phyloP scores from a whole-genome alignment of 2,888 invertebrate genomes.

The Drosophila mimica region DNA sequence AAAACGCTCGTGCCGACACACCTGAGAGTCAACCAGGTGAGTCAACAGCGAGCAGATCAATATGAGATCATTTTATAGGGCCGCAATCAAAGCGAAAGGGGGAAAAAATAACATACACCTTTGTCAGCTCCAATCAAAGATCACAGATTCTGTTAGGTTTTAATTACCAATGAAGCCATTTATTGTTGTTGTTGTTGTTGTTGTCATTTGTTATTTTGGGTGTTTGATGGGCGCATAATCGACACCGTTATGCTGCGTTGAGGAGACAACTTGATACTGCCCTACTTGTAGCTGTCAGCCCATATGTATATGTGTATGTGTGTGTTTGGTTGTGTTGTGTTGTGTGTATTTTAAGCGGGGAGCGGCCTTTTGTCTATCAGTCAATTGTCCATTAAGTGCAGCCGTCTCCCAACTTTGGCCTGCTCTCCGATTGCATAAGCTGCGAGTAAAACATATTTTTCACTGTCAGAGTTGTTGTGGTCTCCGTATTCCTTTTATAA shows the following conservation, averaged over 20 bases:
- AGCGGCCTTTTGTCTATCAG: slow-evolving; percentile 53
- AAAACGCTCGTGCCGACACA: slow-evolving; percentile 76
- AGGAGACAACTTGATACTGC: slow-evolving; percentile 40
- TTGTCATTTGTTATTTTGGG: slow-evolving; percentile 30
- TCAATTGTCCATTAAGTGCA: slow-evolving; percentile 66
- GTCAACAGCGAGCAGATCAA: slow-evolving; percentile 58
- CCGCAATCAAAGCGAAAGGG: slow-evolving; percentile 59
- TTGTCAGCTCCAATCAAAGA: slow-evolving; percentile 60
- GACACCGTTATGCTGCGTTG: slow-evolving; percentile 53
- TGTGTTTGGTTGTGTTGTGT: neutral
- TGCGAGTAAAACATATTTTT: slow-evolving; percentile 60
- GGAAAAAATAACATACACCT: slow-evolving; percentile 36
- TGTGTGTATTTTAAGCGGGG: slow-evolving; percentile 23
- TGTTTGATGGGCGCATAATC: slow-evolving; percentile 68
- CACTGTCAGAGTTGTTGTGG: slow-evolving; percentile 64
- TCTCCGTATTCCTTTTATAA: slow-evolving; percentile 17
- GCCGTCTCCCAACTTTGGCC: slow-evolving; percentile 20
- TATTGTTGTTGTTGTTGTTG: slow-evolving; percentile 30
- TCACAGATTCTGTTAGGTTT: slow-evolving; percentile 54
- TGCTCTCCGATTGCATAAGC: slow-evolving; percentile 65
- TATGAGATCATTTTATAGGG: slow-evolving; percentile 71
- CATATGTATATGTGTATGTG: neutral
- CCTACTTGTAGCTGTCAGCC: slow-evolving; percentile 54
- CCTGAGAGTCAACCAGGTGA: slow-evolving; percentile 59
- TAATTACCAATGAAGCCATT: slow-evolving; percentile 59